Evolutionary conservation across 2,113 vertebrate species (phyloP).

Genomic region (Chamaetylas fuelleborni): DNA sequence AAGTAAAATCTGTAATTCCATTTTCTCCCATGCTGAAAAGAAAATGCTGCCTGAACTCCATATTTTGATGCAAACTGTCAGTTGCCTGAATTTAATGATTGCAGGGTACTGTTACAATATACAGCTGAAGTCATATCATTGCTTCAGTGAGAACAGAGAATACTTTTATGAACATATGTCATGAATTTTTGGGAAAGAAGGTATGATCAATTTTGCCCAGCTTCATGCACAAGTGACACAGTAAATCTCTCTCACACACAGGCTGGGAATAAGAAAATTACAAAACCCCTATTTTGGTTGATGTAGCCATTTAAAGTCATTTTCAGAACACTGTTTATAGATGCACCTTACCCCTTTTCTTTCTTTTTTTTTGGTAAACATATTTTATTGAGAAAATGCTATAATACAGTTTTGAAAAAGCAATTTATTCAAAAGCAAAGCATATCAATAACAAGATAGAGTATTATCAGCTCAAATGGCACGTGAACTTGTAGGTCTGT

Average conservation of each 20-base stretch:
- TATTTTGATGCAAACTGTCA: background rate
- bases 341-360: background rate
- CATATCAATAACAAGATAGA: background rate
- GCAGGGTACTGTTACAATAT: background rate
- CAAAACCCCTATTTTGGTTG: background rate
- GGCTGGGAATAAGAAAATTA: slow-evolving; percentile 4
- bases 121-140: background rate
- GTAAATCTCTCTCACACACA: background rate
- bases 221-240: background rate
- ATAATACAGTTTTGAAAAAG: background rate
- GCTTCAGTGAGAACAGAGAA: background rate
- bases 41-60: background rate
- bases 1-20: background rate
- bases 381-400: background rate
- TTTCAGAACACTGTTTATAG: background rate
- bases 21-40: background rate
- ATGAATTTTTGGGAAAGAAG: background rate
- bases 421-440: background rate
- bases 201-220: background rate
- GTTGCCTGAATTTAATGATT: background rate
- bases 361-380: background rate
- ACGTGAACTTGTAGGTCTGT: background rate
- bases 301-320: background rate
- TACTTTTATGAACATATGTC: background rate
- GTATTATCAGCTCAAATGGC: background rate